Percentiles rank a stretch among this genome's conserved stretches.
Evolutionary conservation across 2,797 vertebrate species (phyloP).

Genomic region (Acipenser ruthenus): DNA sequence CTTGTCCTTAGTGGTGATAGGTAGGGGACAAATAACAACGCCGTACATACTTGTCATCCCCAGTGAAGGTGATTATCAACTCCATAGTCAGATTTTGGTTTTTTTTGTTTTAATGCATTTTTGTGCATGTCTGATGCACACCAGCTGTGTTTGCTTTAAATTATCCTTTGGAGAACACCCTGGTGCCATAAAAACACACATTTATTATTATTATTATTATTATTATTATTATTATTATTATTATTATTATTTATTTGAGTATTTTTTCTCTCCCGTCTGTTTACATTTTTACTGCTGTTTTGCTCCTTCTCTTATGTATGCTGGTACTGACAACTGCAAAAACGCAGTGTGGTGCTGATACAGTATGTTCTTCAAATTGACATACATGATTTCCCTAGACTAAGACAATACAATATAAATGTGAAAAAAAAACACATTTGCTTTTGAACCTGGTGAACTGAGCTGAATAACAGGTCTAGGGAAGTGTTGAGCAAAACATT

Average conservation of each 20-base stretch:
- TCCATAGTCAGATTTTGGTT: conserved; percentile 57
- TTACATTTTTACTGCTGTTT: conserved; percentile 9
- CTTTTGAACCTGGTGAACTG: not conserved
- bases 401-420: no score
- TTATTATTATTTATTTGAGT: not conserved
- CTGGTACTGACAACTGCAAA: conserved; percentile 4
- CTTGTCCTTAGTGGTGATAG: conserved; percentile 93
- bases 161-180: conserved; percentile 30
- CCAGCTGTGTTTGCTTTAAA: conserved; percentile 47
- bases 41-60: conserved; percentile 86
- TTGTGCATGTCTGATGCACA: conserved; percentile 59
- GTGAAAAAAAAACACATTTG: not conserved
- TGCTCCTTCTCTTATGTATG: conserved; percentile 32
- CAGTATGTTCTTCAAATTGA: not conserved
- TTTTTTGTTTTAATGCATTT: conserved; percentile 49
- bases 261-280: conserved; percentile 16
- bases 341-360: no score
- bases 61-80: conserved; percentile 94
- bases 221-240: conserved; percentile 23
- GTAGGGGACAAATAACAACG: conserved; percentile 91
- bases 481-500: conserved; percentile 34
- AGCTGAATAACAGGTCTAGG: not conserved
- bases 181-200: conserved; percentile 11
- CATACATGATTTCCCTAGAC: no score
- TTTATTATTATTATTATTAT: conserved; percentile 8